Percentiles rank a stretch among this genome's conserved stretches.
phyloP scores from a whole-genome alignment of 2,888 invertebrate genomes.

The Hermodice carunculata region DNA sequence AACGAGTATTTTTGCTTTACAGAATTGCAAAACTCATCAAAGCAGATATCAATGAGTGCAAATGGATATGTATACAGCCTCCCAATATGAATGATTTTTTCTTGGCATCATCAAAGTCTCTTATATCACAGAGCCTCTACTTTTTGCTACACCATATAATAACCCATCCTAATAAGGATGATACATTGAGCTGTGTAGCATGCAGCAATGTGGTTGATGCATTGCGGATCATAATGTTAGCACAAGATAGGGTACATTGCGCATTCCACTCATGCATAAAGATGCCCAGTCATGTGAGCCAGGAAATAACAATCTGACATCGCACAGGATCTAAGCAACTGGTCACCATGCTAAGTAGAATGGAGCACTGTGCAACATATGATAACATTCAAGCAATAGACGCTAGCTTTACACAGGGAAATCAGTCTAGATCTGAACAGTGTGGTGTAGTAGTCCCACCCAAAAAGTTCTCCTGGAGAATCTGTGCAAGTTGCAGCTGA shows the following conservation, averaged over 20 bases:
- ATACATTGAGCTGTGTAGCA: too few relatives aligned
- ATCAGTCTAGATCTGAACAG: background rate
- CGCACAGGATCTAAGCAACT: slow-evolving; percentile 1
- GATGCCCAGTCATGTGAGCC: background rate
- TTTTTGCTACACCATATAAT: too few relatives aligned
- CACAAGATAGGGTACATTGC: too few relatives aligned
- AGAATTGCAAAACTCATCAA: background rate
- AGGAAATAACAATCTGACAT: background rate
- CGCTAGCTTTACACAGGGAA: background rate
- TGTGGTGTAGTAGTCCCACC: background rate
- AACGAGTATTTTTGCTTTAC: too few relatives aligned
- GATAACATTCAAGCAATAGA: background rate
- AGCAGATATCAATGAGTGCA: background rate
- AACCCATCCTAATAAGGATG: too few relatives aligned
- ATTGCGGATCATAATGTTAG: too few relatives aligned
- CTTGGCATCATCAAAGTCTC: too few relatives aligned
- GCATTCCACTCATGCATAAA: too few relatives aligned
- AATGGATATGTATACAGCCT: background rate
- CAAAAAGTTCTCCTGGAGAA: background rate
- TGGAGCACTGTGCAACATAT: slow-evolving; percentile 2
- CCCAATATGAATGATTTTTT: too few relatives aligned
- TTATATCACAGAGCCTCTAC: too few relatives aligned
- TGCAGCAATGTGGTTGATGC: too few relatives aligned
- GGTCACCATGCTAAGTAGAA: slow-evolving; percentile 1
- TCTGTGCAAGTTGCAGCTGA: slow-evolving; percentile 1